phyloP scores from a whole-genome alignment of 2,113 vertebrate species.

The Picathartes gymnocephalus region DNA sequence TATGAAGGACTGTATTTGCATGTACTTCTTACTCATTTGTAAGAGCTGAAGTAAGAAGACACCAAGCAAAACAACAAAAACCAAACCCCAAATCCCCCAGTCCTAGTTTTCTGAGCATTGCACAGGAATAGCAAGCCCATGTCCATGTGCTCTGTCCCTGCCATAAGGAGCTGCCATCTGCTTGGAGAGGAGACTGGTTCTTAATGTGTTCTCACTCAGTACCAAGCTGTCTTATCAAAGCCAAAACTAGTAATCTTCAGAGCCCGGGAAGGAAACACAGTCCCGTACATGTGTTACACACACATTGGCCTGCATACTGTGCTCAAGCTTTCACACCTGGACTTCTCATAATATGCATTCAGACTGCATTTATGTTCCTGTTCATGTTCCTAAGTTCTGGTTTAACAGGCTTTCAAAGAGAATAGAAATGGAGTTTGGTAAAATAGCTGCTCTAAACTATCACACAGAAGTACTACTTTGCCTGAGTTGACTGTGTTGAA shows the following conservation, averaged over 20 bases:
- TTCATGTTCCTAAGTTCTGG: not conserved
- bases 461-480: not conserved
- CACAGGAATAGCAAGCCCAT: not conserved
- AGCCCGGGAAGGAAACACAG: not conserved
- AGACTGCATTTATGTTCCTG: not conserved
- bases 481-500: not conserved
- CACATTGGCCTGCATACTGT: not conserved
- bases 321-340: not conserved
- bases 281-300: not conserved
- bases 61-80: not conserved
- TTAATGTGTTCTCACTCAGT: constrained; percentile 18
- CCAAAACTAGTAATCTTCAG: not conserved
- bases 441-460: not conserved
- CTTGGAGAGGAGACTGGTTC: not conserved
- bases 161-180: constrained; percentile 54
- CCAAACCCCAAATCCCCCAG: not conserved
- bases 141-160: not conserved
- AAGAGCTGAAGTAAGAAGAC: not conserved
- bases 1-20: not conserved
- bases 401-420: not conserved
- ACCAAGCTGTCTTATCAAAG: not conserved
- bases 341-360: not conserved
- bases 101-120: not conserved
- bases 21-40: not conserved
- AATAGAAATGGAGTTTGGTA: not conserved